These are phyloP conservation scores for Acleris sparsana DNA, from an alignment of 2,888 invertebrate genomes.

Conservation along the genomic window DNA sequence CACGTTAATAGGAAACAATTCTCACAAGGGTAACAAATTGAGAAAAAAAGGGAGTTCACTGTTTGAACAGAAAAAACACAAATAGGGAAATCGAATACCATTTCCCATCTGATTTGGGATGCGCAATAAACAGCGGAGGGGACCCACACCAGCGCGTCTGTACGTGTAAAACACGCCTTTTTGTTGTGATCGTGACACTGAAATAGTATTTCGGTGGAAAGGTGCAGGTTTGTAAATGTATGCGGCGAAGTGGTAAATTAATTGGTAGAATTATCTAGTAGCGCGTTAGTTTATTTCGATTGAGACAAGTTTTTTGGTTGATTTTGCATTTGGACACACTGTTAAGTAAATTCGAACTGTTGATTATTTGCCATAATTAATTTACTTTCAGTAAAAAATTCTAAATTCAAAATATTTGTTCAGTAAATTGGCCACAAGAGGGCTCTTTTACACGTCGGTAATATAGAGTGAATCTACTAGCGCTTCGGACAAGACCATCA, in stretches of 20 bases:
- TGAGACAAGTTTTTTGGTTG: too few relatives aligned
- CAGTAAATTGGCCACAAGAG: too few relatives aligned
- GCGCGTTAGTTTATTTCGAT: neutral
- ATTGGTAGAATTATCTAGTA: neutral
- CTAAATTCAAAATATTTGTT: too few relatives aligned
- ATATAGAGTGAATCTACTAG: too few relatives aligned
- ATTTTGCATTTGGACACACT: too few relatives aligned
- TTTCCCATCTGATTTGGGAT: constrained; percentile 56
- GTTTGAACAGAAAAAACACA: constrained; percentile 53
- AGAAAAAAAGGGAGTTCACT: constrained; percentile 56
- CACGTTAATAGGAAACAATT: constrained; percentile 46
- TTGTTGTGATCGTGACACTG: constrained; percentile 27
- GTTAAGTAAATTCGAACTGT: too few relatives aligned
- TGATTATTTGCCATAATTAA: too few relatives aligned
- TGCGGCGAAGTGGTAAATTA: neutral
- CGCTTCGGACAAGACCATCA: too few relatives aligned
- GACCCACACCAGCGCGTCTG: constrained; percentile 24
- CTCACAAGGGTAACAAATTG: constrained; percentile 50
- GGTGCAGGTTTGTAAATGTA: neutral
- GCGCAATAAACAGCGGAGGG: constrained; percentile 47
- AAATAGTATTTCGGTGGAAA: constrained; percentile 16
- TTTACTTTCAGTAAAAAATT: too few relatives aligned
- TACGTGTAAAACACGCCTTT: constrained; percentile 26
- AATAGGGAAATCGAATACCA: constrained; percentile 58
- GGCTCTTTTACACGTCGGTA: too few relatives aligned